Evolutionary conservation across 2,797 vertebrate species (phyloP), one percentile per base, ranked within the genome.

Genomic region (Propithecus perrieri): DNA sequence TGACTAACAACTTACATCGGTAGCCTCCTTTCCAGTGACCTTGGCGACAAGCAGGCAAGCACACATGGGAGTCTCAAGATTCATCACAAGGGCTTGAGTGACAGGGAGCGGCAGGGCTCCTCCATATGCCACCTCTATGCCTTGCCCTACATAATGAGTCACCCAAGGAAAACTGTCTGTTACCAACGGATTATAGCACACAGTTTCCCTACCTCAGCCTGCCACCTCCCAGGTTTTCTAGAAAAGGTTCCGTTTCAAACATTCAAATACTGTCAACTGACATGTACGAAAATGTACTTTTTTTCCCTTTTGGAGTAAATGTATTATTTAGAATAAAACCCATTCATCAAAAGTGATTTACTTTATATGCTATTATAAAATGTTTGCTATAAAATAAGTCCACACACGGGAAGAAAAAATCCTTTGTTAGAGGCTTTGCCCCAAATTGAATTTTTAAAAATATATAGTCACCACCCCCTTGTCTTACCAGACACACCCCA

Each of bases 281-380:
- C 28, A 48, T 33, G 50, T 33, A 65, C 10, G 63, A 69, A 93
- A 38, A 78, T 20, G 46, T 11, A 87, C 59, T 0, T 63, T 83
- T 65, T 55, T 5, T 4, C 2, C 33, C 14, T 43, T 91, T 89
- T 43, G 65, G 59, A 76, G 38, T 95, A 93, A 95, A 7, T 63
- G 30, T n/a, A 86, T 67, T 92, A 57, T 90, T 90, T 88, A 15
- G 75, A 95, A 80, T 85, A 63, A 80, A 89, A 75, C 10, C 24
- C 53, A 75, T 69, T 89, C 74, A 75, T 74, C 85, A 74, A 89
- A 75, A 46, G 24, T 61, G 24, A 41, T 61, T 92, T 69, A 57
- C 38, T 84, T 78, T 71, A 41, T 48, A 59, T 63, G 7, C 33
- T 67, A 69, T 69, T 71, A 72, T 48, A 83, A 89, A 79, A 30